These are phyloP conservation scores for Panthera tigris DNA, from an alignment of 2,113 vertebrate genomes.

Conservation along the genomic window DNA sequence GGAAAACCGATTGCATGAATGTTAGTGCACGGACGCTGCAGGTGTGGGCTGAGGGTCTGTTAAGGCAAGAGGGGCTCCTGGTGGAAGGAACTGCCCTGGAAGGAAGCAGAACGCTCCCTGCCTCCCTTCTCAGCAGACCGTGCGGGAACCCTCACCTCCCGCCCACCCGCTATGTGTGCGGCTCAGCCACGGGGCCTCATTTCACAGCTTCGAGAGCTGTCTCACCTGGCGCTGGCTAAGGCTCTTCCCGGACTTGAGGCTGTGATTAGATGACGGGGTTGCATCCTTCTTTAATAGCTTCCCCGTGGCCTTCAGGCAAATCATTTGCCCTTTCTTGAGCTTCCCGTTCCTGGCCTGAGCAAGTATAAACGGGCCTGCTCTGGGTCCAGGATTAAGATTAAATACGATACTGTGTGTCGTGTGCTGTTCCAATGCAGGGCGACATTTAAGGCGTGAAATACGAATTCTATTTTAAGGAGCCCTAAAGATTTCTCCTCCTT, in stretches of 20 bases:
- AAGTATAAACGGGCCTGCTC: background rate
- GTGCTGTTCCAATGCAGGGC: background rate
- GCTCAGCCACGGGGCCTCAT: background rate
- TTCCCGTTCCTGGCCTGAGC: background rate
- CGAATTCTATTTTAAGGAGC: background rate
- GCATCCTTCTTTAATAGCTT: background rate
- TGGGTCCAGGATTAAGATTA: background rate
- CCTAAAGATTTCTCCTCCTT: background rate
- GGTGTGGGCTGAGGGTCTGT: background rate
- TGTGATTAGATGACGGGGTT: background rate
- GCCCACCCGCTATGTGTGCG: rapidly evolving
- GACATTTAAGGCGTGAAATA: background rate
- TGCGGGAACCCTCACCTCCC: background rate
- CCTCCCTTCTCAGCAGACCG: background rate
- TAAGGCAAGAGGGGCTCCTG: background rate
- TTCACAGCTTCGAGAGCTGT: background rate
- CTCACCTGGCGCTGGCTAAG: background rate
- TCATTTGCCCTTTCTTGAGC: background rate
- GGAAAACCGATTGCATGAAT: background rate
- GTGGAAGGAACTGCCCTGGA: background rate
- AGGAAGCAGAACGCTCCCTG: background rate
- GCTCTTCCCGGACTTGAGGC: no score
- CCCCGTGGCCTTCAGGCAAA: background rate
- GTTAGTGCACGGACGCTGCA: background rate
- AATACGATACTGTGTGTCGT: background rate